Evolutionary conservation across 2,888 invertebrate genomes (phyloP).

Genomic region (Eulithis prunata): DNA sequence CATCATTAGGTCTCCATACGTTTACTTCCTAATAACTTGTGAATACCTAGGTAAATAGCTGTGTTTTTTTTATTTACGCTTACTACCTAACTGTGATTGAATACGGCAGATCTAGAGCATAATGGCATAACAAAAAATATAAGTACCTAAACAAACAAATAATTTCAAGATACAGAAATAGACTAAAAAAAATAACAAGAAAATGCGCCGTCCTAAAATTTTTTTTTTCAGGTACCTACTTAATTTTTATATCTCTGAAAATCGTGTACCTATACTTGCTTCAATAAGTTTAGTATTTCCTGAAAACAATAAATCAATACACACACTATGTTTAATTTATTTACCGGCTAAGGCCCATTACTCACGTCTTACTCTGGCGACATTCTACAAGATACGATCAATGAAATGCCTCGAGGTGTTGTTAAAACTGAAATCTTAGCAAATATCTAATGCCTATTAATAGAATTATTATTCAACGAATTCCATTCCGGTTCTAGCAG

Average conservation of each 20-base stretch:
- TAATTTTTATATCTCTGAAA: too few relatives aligned
- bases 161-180: too few relatives aligned
- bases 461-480: constrained; percentile 21
- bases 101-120: too few relatives aligned
- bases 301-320: constrained; percentile 7
- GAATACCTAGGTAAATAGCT: too few relatives aligned
- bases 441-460: constrained; percentile 21
- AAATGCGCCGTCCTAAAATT: too few relatives aligned
- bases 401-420: constrained; percentile 30
- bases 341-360: constrained; percentile 23
- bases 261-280: not conserved
- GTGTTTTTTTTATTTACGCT: too few relatives aligned
- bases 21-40: not conserved
- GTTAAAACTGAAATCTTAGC: constrained; percentile 19
- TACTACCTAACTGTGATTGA: too few relatives aligned
- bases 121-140: too few relatives aligned
- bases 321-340: constrained; percentile 1
- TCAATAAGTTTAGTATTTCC: not conserved
- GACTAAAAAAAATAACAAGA: too few relatives aligned
- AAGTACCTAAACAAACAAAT: too few relatives aligned
- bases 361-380: constrained; percentile 35
- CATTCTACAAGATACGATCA: constrained; percentile 37
- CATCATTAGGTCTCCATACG: not conserved
- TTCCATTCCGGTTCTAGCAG: not conserved
- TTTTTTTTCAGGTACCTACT: too few relatives aligned